Evolutionary conservation across 1,140 invertebrate species (phyloP).

Genomic region (Drosophila quadrilineata): DNA sequence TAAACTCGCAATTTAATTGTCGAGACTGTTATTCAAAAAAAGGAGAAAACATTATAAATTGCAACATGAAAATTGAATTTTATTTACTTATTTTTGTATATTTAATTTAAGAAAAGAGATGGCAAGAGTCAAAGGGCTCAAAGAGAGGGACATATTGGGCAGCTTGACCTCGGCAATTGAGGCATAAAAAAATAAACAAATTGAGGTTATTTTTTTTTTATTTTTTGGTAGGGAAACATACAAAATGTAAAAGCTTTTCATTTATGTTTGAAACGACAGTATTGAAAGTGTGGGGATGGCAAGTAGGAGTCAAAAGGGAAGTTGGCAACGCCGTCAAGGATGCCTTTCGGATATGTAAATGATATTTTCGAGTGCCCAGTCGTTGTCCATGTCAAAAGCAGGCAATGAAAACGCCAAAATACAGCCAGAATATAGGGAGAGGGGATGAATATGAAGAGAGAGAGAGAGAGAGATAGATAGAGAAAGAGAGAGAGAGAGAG

Average conservation of each 20-base stretch:
- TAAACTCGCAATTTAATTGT: too few species aligned
- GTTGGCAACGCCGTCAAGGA: conserved; percentile 12
- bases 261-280: conserved; percentile 42
- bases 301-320: too few species aligned
- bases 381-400: conserved; percentile 60
- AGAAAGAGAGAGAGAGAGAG: not conserved
- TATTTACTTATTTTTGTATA: conserved; percentile 30
- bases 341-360: conserved; percentile 69
- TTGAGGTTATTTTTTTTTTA: conserved; percentile 6
- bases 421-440: not conserved
- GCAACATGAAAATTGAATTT: conserved; percentile 50
- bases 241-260: conserved; percentile 69
- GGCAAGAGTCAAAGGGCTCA: conserved; percentile 37
- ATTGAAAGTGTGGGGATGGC: too few species aligned
- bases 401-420: conserved; percentile 40
- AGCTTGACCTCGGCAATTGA: conserved; percentile 4
- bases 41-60: conserved; percentile 18
- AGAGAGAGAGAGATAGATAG: not conserved
- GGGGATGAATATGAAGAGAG: not conserved
- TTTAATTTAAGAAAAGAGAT: conserved; percentile 20
- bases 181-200: conserved; percentile 31
- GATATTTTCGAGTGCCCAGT: conserved; percentile 68
- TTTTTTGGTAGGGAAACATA: conserved; percentile 21
- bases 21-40: too few species aligned
- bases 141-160: not conserved